Percentiles rank a stretch among this genome's conserved stretches.
These are phyloP conservation scores for Craterocephalus amniculus DNA, from an alignment of 2,797 vertebrate species.

Conservation along the genomic window DNA sequence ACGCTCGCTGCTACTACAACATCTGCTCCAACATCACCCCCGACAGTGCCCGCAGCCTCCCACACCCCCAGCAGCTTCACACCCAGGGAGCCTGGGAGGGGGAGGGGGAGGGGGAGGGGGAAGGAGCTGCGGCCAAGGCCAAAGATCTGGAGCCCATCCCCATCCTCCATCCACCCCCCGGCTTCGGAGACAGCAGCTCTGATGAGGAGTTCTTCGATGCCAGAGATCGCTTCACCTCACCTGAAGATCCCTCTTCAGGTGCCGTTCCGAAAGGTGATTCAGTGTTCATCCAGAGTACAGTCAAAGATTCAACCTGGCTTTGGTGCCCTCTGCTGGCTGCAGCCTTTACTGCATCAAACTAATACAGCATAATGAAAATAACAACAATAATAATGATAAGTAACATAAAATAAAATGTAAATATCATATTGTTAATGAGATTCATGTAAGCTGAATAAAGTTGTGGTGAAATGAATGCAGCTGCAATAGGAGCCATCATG, in stretches of 20 bases:
- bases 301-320: not conserved
- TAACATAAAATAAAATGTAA: no score
- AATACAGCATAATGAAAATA: not conserved
- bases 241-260: conserved; percentile 75
- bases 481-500: not conserved
- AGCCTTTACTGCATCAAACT: not conserved
- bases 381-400: no score
- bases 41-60: conserved; percentile 78
- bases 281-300: conserved; percentile 5
- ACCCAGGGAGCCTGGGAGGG: conserved; percentile 18
- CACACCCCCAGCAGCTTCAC: conserved; percentile 14
- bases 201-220: conserved; percentile 97
- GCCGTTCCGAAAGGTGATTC: conserved; percentile 72
- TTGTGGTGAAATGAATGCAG: not conserved
- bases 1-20: conserved; percentile 85
- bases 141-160: conserved; percentile 44
- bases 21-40: conserved; percentile 88
- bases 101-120: conserved; percentile 15
- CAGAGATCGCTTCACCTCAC: conserved; percentile 88
- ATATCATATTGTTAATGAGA: no score
- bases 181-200: conserved; percentile 93
- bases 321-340: conserved; percentile 57
- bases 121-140: conserved; percentile 12
- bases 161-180: conserved; percentile 85
- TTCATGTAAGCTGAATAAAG: no score